Conservation (phyloP, 2,888 invertebrate species). For the Phyllotreta cruciferae region DNA sequence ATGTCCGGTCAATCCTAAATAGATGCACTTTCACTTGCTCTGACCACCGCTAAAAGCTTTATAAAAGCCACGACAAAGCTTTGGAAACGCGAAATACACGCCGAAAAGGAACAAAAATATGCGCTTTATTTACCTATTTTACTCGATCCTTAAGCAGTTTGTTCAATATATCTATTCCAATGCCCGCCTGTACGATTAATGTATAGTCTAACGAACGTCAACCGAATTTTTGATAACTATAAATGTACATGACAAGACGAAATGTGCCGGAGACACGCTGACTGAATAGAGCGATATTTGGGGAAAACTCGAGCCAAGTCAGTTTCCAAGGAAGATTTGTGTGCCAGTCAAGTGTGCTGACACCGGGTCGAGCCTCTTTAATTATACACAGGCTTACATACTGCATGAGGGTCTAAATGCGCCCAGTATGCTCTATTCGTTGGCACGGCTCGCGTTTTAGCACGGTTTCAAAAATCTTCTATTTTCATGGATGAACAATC, state of each 20-base stretch:
- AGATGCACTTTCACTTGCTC: no score
- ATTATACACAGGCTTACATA: conserved; percentile 59
- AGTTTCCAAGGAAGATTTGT: conserved; percentile 56
- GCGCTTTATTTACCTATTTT: no score
- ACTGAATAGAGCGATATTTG: conserved; percentile 13
- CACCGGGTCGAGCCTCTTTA: conserved; percentile 57
- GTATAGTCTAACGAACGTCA: no score
- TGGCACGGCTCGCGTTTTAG: conserved; percentile 1
- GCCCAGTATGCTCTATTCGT: conserved; percentile 29
- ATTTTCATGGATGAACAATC: neutral
- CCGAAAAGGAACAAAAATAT: no score
- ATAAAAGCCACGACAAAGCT: no score
- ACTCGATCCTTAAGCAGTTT: no score
- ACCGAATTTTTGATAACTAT: neutral
- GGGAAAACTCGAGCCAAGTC: conserved; percentile 29
- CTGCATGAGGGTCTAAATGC: conserved; percentile 60
- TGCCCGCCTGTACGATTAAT: no score
- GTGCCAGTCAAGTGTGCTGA: conserved; percentile 61
- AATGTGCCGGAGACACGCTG: neutral
- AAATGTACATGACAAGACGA: conserved; percentile 7
- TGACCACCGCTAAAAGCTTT: no score
- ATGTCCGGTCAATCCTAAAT: no score
- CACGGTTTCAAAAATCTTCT: neutral
- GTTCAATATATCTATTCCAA: no score
- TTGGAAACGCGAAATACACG: no score